Conservation (phyloP, 1,140 invertebrate species). For the Drosophila paulistorum region DNA sequence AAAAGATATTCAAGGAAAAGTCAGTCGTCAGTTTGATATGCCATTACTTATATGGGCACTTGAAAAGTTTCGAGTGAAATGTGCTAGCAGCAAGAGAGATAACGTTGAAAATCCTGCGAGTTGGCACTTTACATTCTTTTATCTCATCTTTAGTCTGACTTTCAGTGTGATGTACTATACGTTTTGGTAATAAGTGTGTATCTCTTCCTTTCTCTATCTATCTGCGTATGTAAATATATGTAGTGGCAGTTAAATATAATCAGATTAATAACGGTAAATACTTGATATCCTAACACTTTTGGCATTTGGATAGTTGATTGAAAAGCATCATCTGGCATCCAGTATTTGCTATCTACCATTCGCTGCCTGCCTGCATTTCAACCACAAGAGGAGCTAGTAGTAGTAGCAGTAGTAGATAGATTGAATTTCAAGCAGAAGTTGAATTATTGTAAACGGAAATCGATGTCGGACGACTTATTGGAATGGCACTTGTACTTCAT, state of each 20-base stretch:
- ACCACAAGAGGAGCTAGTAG: neutral
- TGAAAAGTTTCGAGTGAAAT: conserved; percentile 77
- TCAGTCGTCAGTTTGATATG: conserved; percentile 66
- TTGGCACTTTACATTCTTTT: conserved; percentile 6
- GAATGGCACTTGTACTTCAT: conserved; percentile 36
- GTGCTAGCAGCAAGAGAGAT: conserved; percentile 48
- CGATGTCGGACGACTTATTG: conserved; percentile 70
- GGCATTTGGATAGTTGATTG: conserved; percentile 46
- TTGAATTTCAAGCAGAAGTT: conserved; percentile 68
- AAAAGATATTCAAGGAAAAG: conserved; percentile 30
- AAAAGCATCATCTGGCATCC: conserved; percentile 28
- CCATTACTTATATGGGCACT: conserved; percentile 77
- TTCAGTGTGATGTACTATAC: neutral
- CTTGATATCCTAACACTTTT: conserved; percentile 44
- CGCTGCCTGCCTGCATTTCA: neutral
- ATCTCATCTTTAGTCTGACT: conserved; percentile 1
- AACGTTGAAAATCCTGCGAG: conserved; percentile 12
- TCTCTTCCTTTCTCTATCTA: too few relatives aligned
- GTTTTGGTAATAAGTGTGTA: neutral
- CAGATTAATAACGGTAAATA: conserved; percentile 79
- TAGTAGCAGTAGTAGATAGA: conserved; percentile 29
- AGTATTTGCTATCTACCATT: conserved; percentile 1
- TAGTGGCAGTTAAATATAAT: conserved; percentile 66
- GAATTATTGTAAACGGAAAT: conserved; percentile 78
- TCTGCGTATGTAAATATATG: neutral